These are phyloP conservation scores for Drosophila seguyi DNA, from an alignment of 1,140 invertebrate species.

Conservation along the genomic window DNA sequence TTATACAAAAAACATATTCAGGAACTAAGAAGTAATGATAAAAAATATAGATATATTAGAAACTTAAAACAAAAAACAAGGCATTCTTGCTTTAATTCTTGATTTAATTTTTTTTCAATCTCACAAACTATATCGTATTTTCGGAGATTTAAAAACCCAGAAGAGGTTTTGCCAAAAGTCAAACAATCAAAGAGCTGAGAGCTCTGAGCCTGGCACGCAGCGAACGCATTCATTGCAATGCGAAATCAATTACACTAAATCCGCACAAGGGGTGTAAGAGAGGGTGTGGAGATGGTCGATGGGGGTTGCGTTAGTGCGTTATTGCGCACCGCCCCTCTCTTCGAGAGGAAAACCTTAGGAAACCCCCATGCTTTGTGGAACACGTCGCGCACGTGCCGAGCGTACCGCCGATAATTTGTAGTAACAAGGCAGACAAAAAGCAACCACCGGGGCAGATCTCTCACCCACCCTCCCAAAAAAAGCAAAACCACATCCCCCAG, in stretches of 20 bases:
- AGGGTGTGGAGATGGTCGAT: background rate
- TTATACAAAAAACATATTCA: too few relatives aligned
- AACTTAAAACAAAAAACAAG: too few relatives aligned
- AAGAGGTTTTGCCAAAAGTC: slow-evolving; percentile 52
- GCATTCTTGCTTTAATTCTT: too few relatives aligned
- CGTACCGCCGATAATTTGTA: slow-evolving; percentile 77
- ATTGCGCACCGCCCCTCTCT: background rate
- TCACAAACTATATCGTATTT: background rate
- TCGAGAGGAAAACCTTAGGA: background rate
- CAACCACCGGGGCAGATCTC: slow-evolving; percentile 49
- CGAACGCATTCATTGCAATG: slow-evolving; percentile 80
- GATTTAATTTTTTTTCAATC: background rate
- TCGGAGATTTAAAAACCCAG: slow-evolving; percentile 28
- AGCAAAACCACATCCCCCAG: slow-evolving; percentile 15
- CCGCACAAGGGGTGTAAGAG: slow-evolving; percentile 6
- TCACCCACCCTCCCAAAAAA: background rate
- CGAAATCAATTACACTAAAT: slow-evolving; percentile 80
- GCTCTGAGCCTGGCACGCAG: slow-evolving; percentile 66
- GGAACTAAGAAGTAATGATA: too few relatives aligned
- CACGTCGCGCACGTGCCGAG: slow-evolving; percentile 67
- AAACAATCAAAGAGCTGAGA: slow-evolving; percentile 41
- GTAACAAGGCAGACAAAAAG: slow-evolving; percentile 68
- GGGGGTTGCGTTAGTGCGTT: slow-evolving; percentile 5
- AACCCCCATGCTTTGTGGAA: slow-evolving; percentile 5
- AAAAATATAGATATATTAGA: too few relatives aligned